Percentiles rank a stretch among this genome's conserved stretches.
phyloP scores from a whole-genome alignment of 1,140 invertebrate genomes.

The Meloidogyne hapla region DNA sequence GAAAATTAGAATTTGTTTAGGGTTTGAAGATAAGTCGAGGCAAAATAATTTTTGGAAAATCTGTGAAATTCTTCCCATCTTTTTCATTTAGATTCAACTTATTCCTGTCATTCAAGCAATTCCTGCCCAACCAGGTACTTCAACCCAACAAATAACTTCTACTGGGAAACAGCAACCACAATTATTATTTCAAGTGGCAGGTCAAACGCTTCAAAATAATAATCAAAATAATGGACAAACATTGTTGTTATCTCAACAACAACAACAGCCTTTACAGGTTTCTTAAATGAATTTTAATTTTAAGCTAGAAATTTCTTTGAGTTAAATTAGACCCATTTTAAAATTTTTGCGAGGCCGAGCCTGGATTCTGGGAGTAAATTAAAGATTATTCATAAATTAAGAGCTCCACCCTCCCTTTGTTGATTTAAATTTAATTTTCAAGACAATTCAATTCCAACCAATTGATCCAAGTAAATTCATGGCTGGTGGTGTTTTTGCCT shows the following conservation, averaged over 20 bases:
- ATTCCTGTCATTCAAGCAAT: constrained; percentile 34
- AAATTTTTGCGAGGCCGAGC: too few species aligned
- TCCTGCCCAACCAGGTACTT: neutral
- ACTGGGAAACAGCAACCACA: neutral
- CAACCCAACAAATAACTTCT: constrained; percentile 11
- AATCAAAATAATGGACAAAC: constrained; percentile 27
- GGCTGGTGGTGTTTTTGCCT: neutral
- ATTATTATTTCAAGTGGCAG: constrained; percentile 34
- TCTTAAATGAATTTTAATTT: too few species aligned
- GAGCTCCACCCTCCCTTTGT: too few species aligned
- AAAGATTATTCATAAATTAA: too few species aligned
- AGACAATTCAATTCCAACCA: constrained; percentile 5
- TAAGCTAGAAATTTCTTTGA: too few species aligned
- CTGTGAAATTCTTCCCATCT: neutral
- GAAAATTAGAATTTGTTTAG: neutral
- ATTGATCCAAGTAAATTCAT: neutral
- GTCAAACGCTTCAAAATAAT: constrained; percentile 1
- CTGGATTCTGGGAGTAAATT: too few species aligned
- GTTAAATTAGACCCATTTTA: too few species aligned
- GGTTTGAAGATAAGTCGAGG: too few species aligned
- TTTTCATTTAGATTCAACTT: constrained; percentile 23
- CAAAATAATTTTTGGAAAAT: too few species aligned
- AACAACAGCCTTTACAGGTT: constrained; percentile 2
- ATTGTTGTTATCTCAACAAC: neutral
- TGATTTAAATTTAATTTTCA: neutral